These are phyloP conservation scores for Thunnus thynnus DNA, from an alignment of 2,113 vertebrate genomes.

Conservation along the genomic window DNA sequence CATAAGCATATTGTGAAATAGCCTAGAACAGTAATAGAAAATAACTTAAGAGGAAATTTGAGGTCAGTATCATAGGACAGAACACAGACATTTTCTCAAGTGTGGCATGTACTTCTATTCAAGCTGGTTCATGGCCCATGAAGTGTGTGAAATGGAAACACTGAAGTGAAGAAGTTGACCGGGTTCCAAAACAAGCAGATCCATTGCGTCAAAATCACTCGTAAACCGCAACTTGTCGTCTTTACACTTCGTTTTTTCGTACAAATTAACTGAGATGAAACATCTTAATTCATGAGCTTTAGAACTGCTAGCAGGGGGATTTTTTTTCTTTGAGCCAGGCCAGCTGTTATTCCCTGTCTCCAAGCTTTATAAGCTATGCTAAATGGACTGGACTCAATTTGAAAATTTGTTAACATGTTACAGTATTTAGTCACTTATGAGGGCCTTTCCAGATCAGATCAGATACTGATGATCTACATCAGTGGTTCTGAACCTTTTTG, in stretches of 20 bases:
- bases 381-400: too few species aligned
- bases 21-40: conserved; percentile 20
- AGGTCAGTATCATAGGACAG: conserved; percentile 4
- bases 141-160: conserved; percentile 16
- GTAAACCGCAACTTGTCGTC: background rate
- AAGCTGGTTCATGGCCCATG: background rate
- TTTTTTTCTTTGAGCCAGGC: too few species aligned
- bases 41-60: conserved; percentile 9
- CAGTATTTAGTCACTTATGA: background rate
- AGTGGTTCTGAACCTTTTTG: background rate
- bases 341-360: too few species aligned
- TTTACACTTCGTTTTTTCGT: background rate
- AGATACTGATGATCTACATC: background rate
- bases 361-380: too few species aligned
- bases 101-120: conserved; percentile 1
- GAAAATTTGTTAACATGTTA: too few species aligned
- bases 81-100: conserved; percentile 11
- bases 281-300: too few species aligned
- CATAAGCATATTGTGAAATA: conserved; percentile 56
- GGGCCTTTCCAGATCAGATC: background rate
- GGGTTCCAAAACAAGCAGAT: background rate
- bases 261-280: too few species aligned
- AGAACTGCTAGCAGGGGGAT: too few species aligned
- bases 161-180: background rate
- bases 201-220: background rate